These are phyloP conservation scores for Ectropis crepuscularia DNA, from an alignment of 2,888 invertebrate species.

Conservation along the genomic window DNA sequence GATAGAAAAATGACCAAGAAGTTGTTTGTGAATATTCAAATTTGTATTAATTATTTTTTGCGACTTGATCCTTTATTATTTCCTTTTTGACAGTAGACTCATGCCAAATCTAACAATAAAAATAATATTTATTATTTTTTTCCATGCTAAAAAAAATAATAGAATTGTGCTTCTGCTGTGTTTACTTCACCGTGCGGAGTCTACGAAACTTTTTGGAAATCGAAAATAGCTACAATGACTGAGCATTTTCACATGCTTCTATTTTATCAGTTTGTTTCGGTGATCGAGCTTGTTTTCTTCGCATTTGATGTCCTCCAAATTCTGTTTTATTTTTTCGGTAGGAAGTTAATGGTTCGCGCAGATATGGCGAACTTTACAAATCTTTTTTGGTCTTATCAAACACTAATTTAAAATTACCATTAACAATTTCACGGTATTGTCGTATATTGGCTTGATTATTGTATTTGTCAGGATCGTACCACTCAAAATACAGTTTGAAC, in stretches of 20 bases:
- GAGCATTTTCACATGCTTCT: not conserved
- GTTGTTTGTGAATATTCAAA: too few species aligned
- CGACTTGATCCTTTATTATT: too few species aligned
- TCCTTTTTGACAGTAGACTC: too few species aligned
- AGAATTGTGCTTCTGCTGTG: too few species aligned
- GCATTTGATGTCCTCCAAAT: not conserved
- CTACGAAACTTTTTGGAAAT: not conserved
- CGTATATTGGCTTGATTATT: slow-evolving; percentile 1
- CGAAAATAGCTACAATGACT: not conserved
- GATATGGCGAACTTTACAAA: slow-evolving; percentile 11
- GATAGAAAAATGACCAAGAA: too few species aligned
- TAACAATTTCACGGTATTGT: slow-evolving; percentile 12
- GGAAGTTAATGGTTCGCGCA: not conserved
- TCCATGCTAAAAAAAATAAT: too few species aligned
- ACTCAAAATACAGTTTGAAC: slow-evolving; percentile 7
- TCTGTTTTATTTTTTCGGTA: slow-evolving; percentile 1
- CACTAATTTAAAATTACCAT: slow-evolving; percentile 7
- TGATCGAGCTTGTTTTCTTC: slow-evolving; percentile 2
- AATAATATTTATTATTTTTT: too few species aligned
- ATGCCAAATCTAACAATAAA: too few species aligned
- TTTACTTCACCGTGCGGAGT: not conserved
- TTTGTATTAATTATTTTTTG: too few species aligned
- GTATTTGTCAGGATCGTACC: slow-evolving; percentile 8
- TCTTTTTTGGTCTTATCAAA: slow-evolving; percentile 8
- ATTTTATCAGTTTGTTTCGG: slow-evolving; percentile 4